phyloP scores from a whole-genome alignment of 2,888 invertebrate genomes.

The Orgyia antiqua region DNA sequence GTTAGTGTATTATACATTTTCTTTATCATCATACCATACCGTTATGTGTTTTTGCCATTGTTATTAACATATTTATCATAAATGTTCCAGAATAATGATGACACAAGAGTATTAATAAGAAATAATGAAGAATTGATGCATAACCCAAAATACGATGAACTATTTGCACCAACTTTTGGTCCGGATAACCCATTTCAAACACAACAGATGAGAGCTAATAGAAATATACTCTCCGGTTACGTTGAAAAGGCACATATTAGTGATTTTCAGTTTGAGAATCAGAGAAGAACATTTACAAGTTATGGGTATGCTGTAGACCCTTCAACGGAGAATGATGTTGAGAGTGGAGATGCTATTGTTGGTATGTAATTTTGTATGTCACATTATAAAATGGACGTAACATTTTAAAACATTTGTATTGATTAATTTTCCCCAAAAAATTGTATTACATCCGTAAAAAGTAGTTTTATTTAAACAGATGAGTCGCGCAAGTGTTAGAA shows the following conservation, averaged over 20 bases:
- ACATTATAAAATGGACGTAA: no score
- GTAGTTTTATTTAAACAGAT: no score
- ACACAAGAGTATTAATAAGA: conserved; percentile 85
- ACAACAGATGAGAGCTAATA: conserved; percentile 89
- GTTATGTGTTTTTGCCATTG: no score
- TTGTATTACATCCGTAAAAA: no score
- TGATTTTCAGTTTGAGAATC: conserved; percentile 98
- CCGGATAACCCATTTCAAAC: conserved; percentile 96
- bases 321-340: conserved; percentile 81
- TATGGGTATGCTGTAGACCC: conserved; percentile 98
- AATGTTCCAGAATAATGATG: conserved; percentile 82
- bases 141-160: conserved; percentile 96
- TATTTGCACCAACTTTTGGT: conserved; percentile 94
- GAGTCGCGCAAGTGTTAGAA: no score
- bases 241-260: conserved; percentile 97
- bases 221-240: conserved; percentile 95
- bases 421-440: no score
- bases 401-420: no score
- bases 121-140: conserved; percentile 90
- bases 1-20: no score
- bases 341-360: conserved; percentile 67
- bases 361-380: conserved; percentile 41
- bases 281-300: conserved; percentile 94
- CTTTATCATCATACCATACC: no score
- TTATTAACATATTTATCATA: no score